Percentiles rank a stretch among this genome's conserved stretches.
Conservation (phyloP, 2,113 vertebrate genomes). For the Ptychochromis oligacanthus region DNA sequence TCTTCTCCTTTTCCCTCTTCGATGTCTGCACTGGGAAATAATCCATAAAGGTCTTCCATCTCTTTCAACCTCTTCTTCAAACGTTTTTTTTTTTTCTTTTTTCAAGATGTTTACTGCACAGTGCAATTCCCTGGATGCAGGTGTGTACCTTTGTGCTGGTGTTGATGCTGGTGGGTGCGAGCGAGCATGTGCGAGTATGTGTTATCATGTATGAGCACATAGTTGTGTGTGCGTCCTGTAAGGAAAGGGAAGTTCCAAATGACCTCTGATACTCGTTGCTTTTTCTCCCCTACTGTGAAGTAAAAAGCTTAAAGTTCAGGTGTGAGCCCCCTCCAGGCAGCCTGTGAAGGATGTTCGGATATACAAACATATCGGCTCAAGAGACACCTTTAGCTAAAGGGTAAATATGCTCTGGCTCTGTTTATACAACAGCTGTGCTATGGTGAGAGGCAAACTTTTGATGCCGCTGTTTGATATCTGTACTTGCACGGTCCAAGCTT, state of each 20-base stretch:
- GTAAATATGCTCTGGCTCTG: slow-evolving; percentile 66
- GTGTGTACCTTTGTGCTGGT: slow-evolving; percentile 17
- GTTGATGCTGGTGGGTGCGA: background rate
- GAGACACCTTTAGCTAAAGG: slow-evolving; percentile 71
- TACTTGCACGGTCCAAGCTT: slow-evolving; percentile 22
- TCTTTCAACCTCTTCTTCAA: slow-evolving; percentile 50
- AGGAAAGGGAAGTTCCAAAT: slow-evolving; percentile 51
- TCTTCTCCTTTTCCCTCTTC: slow-evolving; percentile 13
- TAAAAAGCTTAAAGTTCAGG: slow-evolving; percentile 67
- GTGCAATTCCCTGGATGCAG: slow-evolving; percentile 9
- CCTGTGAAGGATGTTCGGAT: slow-evolving; percentile 67
- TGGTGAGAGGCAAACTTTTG: slow-evolving; percentile 31
- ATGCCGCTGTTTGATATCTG: slow-evolving; percentile 52
- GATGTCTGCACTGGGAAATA: slow-evolving; percentile 42
- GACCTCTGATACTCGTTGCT: slow-evolving; percentile 53
- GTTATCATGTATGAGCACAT: slow-evolving; percentile 21
- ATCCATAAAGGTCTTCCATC: slow-evolving; percentile 47
- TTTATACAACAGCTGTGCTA: slow-evolving; percentile 58
- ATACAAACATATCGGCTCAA: slow-evolving; percentile 62
- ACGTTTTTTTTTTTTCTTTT: slow-evolving; percentile 34
- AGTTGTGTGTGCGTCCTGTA: slow-evolving; percentile 13
- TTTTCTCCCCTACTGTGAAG: slow-evolving; percentile 53
- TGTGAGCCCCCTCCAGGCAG: slow-evolving; percentile 54
- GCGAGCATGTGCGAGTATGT: background rate
- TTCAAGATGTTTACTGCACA: slow-evolving; percentile 51